phyloP scores from a whole-genome alignment of 2,797 vertebrate genomes.

The Pagetopsis macropterus region DNA sequence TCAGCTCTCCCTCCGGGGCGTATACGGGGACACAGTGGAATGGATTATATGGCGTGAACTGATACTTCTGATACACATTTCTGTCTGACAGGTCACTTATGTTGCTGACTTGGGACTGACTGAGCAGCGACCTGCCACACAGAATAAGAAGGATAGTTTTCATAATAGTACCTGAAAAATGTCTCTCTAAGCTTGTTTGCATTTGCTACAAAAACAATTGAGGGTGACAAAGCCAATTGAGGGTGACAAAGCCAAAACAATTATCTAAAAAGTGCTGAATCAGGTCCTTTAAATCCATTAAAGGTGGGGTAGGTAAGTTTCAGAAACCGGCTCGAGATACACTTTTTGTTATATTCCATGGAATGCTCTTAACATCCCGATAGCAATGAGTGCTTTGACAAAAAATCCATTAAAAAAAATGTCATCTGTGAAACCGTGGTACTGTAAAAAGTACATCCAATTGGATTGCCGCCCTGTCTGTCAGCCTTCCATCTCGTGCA shows the following conservation, averaged over 20 bases:
- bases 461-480: too few relatives aligned
- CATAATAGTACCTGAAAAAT: not conserved
- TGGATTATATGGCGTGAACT: constrained; percentile 32
- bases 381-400: too few relatives aligned
- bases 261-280: not conserved
- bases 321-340: too few relatives aligned
- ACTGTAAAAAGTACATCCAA: too few relatives aligned
- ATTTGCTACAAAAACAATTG: too few relatives aligned
- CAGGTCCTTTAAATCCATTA: not conserved
- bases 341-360: too few relatives aligned
- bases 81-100: constrained; percentile 27
- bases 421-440: too few relatives aligned
- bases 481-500: too few relatives aligned
- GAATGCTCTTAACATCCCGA: too few relatives aligned
- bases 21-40: constrained; percentile 14
- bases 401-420: too few relatives aligned
- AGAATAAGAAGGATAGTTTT: not conserved
- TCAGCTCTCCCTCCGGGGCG: not conserved
- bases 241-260: not conserved
- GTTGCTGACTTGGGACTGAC: not conserved
- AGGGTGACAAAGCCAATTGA: not conserved
- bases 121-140: constrained; percentile 9
- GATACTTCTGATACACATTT: constrained; percentile 47
- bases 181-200: not conserved
- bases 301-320: not conserved